Conservation (phyloP, 2,888 invertebrate species). For the Drosophila recens region DNA sequence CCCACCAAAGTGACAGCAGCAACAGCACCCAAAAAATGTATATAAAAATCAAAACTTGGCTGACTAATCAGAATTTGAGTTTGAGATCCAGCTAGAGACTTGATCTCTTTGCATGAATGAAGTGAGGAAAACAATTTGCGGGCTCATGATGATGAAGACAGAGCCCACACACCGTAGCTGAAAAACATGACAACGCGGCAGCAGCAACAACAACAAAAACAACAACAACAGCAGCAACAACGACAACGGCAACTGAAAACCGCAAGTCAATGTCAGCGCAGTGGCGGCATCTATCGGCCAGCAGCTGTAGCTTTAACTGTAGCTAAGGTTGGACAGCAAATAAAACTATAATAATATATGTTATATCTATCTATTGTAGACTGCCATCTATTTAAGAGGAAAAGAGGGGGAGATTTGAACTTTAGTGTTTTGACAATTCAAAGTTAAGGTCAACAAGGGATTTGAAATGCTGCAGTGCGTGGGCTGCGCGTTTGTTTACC, state of each 20-base stretch:
- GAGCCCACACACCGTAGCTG: constrained; percentile 76
- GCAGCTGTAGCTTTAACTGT: constrained; percentile 28
- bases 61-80: constrained; percentile 69
- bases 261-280: constrained; percentile 83
- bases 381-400: not conserved
- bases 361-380: constrained; percentile 18
- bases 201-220: constrained; percentile 60
- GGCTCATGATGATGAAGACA: constrained; percentile 14
- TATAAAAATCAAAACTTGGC: constrained; percentile 38
- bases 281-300: constrained; percentile 68
- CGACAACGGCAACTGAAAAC: constrained; percentile 69
- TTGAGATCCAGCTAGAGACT: constrained; percentile 33
- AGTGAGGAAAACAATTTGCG: constrained; percentile 69
- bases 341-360: constrained; percentile 16
- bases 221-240: constrained; percentile 47
- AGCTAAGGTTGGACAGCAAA: constrained; percentile 21
- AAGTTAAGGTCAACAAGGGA: constrained; percentile 81
- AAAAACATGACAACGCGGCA: constrained; percentile 39
- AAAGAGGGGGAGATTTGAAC: constrained; percentile 45
- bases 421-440: constrained; percentile 77
- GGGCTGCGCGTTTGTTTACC: constrained; percentile 39
- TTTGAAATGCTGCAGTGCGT: constrained; percentile 76
- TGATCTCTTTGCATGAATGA: constrained; percentile 54
- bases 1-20: constrained; percentile 50
- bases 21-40: constrained; percentile 31